phyloP scores from a whole-genome alignment of 2,888 invertebrate genomes.

The Beris morrisii region DNA sequence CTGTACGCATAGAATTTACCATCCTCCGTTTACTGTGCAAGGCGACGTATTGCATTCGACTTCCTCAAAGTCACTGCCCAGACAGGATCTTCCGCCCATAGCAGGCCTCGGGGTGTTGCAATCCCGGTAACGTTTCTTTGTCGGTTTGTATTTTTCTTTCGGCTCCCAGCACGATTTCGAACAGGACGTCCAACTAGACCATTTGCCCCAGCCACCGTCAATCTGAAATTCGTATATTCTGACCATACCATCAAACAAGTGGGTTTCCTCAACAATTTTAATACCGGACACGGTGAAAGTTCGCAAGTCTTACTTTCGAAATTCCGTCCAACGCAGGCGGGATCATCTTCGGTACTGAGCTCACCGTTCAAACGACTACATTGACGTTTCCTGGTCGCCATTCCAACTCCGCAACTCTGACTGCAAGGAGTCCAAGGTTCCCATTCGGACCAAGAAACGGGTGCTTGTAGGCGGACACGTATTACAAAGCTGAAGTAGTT shows the following conservation, averaged over 20 bases:
- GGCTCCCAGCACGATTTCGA: constrained; percentile 53
- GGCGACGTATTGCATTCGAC: constrained; percentile 52
- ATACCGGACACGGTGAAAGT: constrained; percentile 37
- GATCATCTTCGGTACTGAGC: constrained; percentile 11
- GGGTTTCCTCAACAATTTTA: not conserved
- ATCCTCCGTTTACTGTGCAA: constrained; percentile 57
- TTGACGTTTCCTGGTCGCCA: constrained; percentile 44
- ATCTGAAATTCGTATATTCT: constrained; percentile 40
- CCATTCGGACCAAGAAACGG: constrained; percentile 53
- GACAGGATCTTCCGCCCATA: constrained; percentile 54
- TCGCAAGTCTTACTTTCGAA: constrained; percentile 33
- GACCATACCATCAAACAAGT: too few species aligned
- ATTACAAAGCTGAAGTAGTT: not conserved
- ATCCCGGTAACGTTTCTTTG: constrained; percentile 50
- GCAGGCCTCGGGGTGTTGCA: constrained; percentile 55
- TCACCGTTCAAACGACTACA: constrained; percentile 43
- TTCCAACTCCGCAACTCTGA: constrained; percentile 50
- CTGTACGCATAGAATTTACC: constrained; percentile 42
- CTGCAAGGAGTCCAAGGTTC: constrained; percentile 51
- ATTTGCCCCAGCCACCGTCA: constrained; percentile 53
- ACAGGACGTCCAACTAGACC: constrained; percentile 57
- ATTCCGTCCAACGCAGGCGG: constrained; percentile 30
- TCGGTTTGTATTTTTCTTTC: constrained; percentile 44
- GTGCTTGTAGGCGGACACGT: constrained; percentile 36
- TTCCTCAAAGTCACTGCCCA: constrained; percentile 51